Percentiles rank a stretch among this genome's conserved stretches.
These are phyloP conservation scores for Natator depressus DNA, from an alignment of 2,113 vertebrate species.

Conservation along the genomic window DNA sequence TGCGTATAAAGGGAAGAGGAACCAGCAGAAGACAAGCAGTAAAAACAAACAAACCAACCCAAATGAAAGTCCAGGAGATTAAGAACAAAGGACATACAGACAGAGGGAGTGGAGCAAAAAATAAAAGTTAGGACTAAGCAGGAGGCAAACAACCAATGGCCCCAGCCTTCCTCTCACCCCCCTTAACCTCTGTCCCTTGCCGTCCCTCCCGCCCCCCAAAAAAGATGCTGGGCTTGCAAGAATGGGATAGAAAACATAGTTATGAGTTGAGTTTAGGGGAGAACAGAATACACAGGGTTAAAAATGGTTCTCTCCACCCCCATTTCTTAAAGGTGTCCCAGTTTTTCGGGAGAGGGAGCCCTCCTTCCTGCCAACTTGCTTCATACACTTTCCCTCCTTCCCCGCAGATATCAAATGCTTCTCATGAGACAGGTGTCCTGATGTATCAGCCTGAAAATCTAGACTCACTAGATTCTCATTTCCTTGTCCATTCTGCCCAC, in stretches of 20 bases:
- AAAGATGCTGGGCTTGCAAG: not conserved
- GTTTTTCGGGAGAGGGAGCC: not conserved
- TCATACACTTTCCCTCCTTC: not conserved
- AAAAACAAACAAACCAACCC: not conserved
- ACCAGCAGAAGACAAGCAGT: not conserved
- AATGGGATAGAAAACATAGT: not conserved
- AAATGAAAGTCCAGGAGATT: not conserved
- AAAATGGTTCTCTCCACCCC: not conserved
- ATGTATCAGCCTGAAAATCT: not conserved
- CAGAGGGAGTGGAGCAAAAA: not conserved
- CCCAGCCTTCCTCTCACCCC: not conserved
- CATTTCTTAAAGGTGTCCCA: not conserved
- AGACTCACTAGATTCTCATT: not conserved
- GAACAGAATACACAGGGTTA: not conserved
- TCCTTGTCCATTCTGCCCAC: not conserved
- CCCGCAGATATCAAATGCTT: not conserved
- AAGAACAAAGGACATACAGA: not conserved
- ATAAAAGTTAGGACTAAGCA: not conserved
- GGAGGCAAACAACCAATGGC: not conserved
- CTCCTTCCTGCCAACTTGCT: not conserved
- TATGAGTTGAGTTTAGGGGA: not conserved
- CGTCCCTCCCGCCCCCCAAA: not conserved
- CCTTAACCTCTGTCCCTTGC: too few relatives aligned
- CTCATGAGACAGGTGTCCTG: not conserved
- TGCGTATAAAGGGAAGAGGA: not conserved